Conservation (phyloP, 2,888 invertebrate genomes). For the Caenorhabditis doughertyi region DNA sequence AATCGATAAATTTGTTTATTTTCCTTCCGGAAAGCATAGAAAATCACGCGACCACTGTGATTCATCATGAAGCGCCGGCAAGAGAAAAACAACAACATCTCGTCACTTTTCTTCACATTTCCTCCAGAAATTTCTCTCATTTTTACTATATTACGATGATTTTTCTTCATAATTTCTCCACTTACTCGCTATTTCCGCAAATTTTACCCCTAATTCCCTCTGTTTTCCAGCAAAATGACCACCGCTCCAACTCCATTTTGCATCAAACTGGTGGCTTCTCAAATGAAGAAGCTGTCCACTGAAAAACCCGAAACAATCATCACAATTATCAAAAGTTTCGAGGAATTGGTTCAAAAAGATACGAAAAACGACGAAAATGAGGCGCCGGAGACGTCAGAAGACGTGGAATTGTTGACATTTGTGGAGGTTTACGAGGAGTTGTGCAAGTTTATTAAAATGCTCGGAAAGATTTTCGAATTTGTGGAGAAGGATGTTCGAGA, state of each 20-base stretch:
- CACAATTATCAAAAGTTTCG: neutral
- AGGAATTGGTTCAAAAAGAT: neutral
- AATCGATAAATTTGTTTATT: neutral
- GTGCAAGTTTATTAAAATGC: constrained; percentile 66
- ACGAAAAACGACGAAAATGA: constrained; percentile 12
- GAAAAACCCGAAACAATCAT: neutral
- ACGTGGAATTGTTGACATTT: constrained; percentile 59
- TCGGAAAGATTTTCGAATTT: constrained; percentile 72
- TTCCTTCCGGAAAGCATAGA: neutral
- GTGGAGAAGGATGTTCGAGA: constrained; percentile 67
- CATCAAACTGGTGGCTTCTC: constrained; percentile 58
- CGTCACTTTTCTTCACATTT: neutral
- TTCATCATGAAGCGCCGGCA: neutral
- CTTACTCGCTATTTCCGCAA: neutral
- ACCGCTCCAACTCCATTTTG: constrained; percentile 39
- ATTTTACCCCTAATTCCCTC: neutral
- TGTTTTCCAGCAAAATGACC: neutral
- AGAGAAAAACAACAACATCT: neutral
- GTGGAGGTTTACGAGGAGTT: constrained; percentile 56
- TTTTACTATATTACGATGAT: neutral
- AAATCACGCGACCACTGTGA: neutral
- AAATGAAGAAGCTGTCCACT: constrained; percentile 45
- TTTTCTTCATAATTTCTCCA: neutral
- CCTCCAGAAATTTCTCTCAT: neutral
- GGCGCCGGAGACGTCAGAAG: constrained; percentile 17